These are phyloP conservation scores for Megathymus violae DNA, from an alignment of 1,140 invertebrate species.

Conservation along the genomic window DNA sequence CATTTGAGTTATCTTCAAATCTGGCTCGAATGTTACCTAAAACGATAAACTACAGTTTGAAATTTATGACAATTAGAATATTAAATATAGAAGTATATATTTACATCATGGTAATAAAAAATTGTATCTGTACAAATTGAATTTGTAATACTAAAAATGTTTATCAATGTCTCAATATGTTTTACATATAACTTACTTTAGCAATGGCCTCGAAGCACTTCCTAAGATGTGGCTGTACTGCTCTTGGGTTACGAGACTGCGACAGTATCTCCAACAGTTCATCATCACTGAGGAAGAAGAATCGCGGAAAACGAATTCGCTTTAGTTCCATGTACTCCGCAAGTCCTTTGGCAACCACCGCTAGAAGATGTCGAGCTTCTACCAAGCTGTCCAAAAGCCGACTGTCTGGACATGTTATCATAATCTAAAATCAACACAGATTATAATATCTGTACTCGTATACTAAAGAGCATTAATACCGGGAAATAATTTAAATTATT, in stretches of 20 bases:
- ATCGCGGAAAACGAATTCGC: conserved; percentile 88
- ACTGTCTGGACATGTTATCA: conserved; percentile 85
- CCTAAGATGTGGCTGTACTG: conserved; percentile 90
- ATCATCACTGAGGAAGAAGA: conserved; percentile 92
- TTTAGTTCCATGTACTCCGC: conserved; percentile 91
- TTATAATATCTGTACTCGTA: not conserved
- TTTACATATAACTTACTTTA: conserved; percentile 81
- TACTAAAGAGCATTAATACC: too few species aligned
- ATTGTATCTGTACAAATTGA: too few species aligned
- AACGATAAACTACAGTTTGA: too few species aligned
- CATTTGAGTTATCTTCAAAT: conserved; percentile 90
- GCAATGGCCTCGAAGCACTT: conserved; percentile 93
- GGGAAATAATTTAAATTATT: too few species aligned
- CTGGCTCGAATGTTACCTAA: conserved; percentile 87
- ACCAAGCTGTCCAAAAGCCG: conserved; percentile 87
- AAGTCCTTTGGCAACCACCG: conserved; percentile 89
- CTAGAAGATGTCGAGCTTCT: conserved; percentile 87
- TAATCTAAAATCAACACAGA: conserved; percentile 77
- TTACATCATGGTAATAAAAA: too few species aligned
- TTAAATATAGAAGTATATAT: too few species aligned
- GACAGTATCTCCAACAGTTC: conserved; percentile 91
- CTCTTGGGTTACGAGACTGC: conserved; percentile 88
- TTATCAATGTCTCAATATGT: too few species aligned
- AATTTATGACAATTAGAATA: too few species aligned
- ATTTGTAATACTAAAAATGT: too few species aligned